Evolutionary conservation across 2,797 vertebrate genomes (phyloP), one percentile per base, ranked within the genome.

Genomic region (Amblyopsis hoosieri): DNA sequence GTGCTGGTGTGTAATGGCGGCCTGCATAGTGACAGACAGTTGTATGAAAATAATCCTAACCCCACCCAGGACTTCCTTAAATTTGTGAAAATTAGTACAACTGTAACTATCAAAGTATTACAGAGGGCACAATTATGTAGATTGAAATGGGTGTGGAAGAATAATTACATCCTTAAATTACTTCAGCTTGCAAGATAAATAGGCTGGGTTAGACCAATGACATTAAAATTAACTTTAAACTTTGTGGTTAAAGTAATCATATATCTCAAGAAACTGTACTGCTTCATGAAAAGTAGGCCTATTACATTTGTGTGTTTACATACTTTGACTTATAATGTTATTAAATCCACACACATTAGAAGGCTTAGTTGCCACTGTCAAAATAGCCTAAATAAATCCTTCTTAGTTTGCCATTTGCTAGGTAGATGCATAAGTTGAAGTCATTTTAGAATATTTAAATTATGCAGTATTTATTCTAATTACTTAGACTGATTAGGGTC

Each of bases 81-180:
- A 54, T 74, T 80, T 12, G 55, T 71, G 62, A 50, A 73, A 78
- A 75, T 76, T 67, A 13, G 23, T 29, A 29, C 3, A 29, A 42
- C 37, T 8, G 7, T 42, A 47, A 46, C 45, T 58, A 62, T 62
- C 69, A 75, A 76, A 58, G 49, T 62, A 62, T 52, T 67, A 52
- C 74, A 71, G 5, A 54, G 29, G 60, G n/a, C 45, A 46, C 52
- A 54, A 55, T 72, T 66, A 78, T 54, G 61, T 52, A 46, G 57
- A 66, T 75, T 64, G 79, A 82, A 83, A 83, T 66, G 75, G 66
- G 59, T 56, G 19, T 71, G 59, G 54, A 62, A 71, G 49, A 59
- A 64, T 76, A 61, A 72, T 74, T 64, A 67, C 67, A 79, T 82
- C 82, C 67, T 73, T 66, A 17, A 52, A 48, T 64, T 72, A 65